phyloP scores from a whole-genome alignment of 2,888 invertebrate genomes.

The Cerastis rubricosa region DNA sequence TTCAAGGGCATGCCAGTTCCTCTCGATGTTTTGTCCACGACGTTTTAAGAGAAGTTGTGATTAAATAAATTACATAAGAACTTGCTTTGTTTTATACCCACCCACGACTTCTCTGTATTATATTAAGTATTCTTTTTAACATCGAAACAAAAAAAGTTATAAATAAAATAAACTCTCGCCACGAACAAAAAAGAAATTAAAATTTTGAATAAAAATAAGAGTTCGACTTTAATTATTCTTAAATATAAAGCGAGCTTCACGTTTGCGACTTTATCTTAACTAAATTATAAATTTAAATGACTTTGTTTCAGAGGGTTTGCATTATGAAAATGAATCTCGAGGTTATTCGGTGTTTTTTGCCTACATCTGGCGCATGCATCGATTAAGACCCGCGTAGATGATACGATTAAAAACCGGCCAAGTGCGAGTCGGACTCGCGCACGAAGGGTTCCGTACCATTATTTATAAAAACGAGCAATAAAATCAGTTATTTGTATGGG shows the following conservation, averaged over 20 bases:
- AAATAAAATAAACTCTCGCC: slow-evolving; percentile 12
- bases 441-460: too few relatives aligned
- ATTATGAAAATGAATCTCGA: slow-evolving; percentile 74
- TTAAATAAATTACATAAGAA: not conserved
- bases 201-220: slow-evolving; percentile 42
- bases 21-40: not conserved
- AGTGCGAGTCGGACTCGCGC: too few relatives aligned
- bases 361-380: slow-evolving; percentile 72
- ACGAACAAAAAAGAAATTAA: slow-evolving; percentile 27
- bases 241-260: slow-evolving; percentile 60
- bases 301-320: slow-evolving; percentile 72
- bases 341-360: slow-evolving; percentile 68
- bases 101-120: not conserved
- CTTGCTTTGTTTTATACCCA: not conserved
- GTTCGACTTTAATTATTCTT: slow-evolving; percentile 59
- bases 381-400: slow-evolving; percentile 52
- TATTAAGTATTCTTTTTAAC: not conserved
- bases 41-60: not conserved
- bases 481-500: too few relatives aligned
- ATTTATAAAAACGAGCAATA: too few relatives aligned
- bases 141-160: not conserved
- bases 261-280: slow-evolving; percentile 66
- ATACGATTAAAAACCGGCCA: slow-evolving; percentile 35
- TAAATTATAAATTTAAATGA: slow-evolving; percentile 80
- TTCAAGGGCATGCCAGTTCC: not conserved